Evolutionary conservation across 2,113 vertebrate species (phyloP).

Genomic region (Herpetotheres cachinnans): DNA sequence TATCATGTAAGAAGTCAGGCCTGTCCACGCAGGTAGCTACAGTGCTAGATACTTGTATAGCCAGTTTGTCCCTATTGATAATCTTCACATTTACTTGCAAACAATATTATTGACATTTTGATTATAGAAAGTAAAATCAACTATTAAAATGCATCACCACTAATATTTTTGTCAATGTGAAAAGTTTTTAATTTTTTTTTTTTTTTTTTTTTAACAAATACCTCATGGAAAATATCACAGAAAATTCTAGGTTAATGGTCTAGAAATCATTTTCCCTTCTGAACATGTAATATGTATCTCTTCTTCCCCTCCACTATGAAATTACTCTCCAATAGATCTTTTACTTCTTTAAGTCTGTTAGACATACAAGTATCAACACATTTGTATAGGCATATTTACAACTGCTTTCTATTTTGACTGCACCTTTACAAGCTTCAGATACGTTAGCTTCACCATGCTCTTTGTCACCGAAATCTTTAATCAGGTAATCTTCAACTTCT

Average conservation of each 20-base stretch:
- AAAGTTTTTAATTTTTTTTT: neutral
- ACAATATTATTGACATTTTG: neutral
- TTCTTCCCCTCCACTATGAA: neutral
- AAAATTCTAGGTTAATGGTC: neutral
- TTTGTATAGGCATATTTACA: neutral
- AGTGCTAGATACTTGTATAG: neutral
- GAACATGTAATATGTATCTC: rapidly evolving
- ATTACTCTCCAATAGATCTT: neutral
- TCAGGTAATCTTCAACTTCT: neutral
- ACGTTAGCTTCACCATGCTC: neutral
- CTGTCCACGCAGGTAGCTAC: neutral
- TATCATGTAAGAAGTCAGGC: neutral
- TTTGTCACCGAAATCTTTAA: neutral
- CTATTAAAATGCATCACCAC: neutral
- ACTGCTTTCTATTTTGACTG: neutral
- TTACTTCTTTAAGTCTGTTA: neutral
- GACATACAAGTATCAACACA: neutral
- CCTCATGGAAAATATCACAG: neutral
- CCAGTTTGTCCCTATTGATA: neutral
- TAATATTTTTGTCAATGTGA: neutral
- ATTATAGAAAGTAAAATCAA: neutral
- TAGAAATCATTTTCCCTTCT: neutral
- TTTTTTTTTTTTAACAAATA: neutral
- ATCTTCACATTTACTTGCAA: neutral
- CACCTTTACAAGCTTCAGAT: neutral